Evolutionary conservation across 2,113 vertebrate species (phyloP), one percentile per base, ranked within the genome.

Genomic region (Odobenus rosmarus): DNA sequence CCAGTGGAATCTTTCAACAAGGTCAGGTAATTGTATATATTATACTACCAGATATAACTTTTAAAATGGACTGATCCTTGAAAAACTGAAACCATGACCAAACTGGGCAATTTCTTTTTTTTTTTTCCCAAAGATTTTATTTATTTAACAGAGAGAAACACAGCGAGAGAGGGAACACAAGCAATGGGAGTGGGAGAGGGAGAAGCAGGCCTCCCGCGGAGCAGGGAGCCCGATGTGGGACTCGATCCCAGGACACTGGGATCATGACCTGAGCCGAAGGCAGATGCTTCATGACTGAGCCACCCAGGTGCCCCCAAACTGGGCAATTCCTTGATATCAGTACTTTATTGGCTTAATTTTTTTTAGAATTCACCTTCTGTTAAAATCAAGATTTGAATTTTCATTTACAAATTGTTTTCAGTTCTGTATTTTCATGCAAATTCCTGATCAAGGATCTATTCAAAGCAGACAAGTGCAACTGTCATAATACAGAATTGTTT

Each of bases 81-180:
- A 71, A 95, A 82, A 96, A 79, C 31, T 76, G 55, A 97, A 90
- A 80, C 46, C 23, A 90, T 87, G 59, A 82, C 18, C 16, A 95
- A 77, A 42, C 31, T 42, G 49, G 46, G 19, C 36, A 93, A 71
- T 71, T 83, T 94, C 31, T 33, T 87, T 39, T 4, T 39, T 39
- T 39, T 39, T 39, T 39, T 39, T 39, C n/a, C n/a, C n/a, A 39
- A 39, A 39, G 39, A 39, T 3, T 39, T 39, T 39, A 39, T 39
- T 39, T 39, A 39, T 39, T 39, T 39, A 39, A 39, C 39, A 39
- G 39, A 39, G 39, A 39, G 39, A 39, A 39, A 39, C 39, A 39
- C 39, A 39, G 39, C 39, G 39, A 39, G 39, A 39, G 39, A 39
- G 39, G 39, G 39, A 39, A 39, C 39, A 39, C 39, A 39, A 39